These are phyloP conservation scores for Scopus umbretta DNA, from an alignment of 2,113 vertebrate genomes.

Conservation along the genomic window DNA sequence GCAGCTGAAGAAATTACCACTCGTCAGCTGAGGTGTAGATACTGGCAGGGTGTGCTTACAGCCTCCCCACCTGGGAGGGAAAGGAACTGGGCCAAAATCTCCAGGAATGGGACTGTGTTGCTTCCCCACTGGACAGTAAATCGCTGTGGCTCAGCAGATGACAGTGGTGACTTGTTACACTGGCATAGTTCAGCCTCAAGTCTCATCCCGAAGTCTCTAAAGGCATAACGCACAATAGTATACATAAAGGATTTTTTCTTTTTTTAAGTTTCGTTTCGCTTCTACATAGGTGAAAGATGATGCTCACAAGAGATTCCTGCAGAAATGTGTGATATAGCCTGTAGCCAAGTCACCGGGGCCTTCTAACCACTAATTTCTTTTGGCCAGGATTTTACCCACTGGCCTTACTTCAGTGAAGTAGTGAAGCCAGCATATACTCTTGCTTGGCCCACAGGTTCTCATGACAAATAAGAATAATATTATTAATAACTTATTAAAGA, in stretches of 20 bases:
- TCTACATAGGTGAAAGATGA: background rate
- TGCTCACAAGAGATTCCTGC: background rate
- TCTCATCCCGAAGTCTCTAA: background rate
- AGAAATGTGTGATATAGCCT: background rate
- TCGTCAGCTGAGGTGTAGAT: background rate
- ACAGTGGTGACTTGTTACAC: background rate
- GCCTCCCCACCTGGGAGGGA: background rate
- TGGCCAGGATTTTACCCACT: background rate
- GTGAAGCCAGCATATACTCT: background rate
- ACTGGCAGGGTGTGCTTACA: background rate
- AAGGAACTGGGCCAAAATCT: background rate
- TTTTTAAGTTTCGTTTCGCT: background rate
- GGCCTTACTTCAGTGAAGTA: background rate
- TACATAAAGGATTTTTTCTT: background rate
- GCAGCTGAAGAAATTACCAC: background rate
- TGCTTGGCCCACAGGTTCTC: background rate
- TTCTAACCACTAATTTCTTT: background rate
- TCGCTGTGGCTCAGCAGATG: background rate
- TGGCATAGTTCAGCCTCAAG: background rate
- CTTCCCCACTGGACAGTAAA: background rate
- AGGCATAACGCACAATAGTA: background rate
- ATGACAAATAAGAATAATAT: background rate
- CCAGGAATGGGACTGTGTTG: background rate
- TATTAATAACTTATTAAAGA: background rate
- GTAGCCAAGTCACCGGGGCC: background rate